Evolutionary conservation across 2,888 invertebrate genomes (phyloP).

Genomic region (Lasioglossum oenotherae): DNA sequence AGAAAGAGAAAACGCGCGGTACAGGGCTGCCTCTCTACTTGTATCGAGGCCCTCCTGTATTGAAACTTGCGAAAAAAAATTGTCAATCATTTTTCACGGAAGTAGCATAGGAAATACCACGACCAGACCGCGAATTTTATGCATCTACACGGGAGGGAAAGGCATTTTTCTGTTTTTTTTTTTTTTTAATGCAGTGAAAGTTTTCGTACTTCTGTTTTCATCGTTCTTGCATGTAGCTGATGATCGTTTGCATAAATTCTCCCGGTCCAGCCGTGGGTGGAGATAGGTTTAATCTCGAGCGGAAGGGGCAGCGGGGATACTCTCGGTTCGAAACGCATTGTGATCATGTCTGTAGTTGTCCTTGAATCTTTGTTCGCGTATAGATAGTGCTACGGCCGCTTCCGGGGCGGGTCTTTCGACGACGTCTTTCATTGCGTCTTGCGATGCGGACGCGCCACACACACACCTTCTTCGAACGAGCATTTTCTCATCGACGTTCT

Average conservation of each 20-base stretch:
- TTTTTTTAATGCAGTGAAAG: not conserved
- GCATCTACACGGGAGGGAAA: not conserved
- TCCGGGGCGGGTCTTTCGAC: constrained; percentile 32
- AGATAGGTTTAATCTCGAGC: not conserved
- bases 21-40: not conserved
- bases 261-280: not conserved
- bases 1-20: not conserved
- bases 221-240: not conserved
- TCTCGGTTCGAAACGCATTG: constrained; percentile 2
- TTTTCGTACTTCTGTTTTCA: not conserved
- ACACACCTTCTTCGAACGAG: constrained; percentile 9
- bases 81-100: not conserved
- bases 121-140: not conserved
- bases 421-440: constrained; percentile 47
- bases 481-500: constrained; percentile 1
- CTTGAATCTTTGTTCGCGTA: not conserved
- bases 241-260: not conserved
- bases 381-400: constrained; percentile 18
- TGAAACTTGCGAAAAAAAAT: not conserved
- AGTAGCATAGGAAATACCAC: not conserved
- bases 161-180: not conserved
- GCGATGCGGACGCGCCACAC: constrained; percentile 19
- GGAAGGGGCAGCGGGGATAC: not conserved
- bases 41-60: not conserved
- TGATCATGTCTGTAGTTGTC: not conserved